Conservation (phyloP, 2,113 vertebrate genomes). For the Holacanthus passer region DNA sequence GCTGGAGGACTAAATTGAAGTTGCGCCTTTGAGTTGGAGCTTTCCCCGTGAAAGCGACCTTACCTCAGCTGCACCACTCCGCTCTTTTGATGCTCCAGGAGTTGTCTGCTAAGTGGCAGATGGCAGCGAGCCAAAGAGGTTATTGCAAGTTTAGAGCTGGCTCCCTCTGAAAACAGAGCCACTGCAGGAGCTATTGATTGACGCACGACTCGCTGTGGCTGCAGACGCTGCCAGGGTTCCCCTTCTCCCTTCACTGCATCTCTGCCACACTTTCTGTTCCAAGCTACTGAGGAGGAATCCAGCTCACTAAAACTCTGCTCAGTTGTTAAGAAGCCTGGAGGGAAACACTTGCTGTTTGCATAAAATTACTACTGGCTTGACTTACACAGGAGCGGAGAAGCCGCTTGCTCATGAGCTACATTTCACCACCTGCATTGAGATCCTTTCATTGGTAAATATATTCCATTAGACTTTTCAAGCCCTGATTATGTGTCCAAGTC, state of each 20-base stretch:
- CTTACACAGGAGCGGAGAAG: conserved; percentile 6
- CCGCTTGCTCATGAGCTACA: conserved; percentile 8
- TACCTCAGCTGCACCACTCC: conserved; percentile 35
- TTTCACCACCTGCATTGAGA: not conserved
- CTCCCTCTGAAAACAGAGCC: conserved; percentile 64
- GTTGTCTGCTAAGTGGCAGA: conserved; percentile 73
- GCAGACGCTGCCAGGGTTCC: conserved; percentile 67
- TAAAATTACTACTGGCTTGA: conserved; percentile 47
- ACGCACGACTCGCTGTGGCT: conserved; percentile 50
- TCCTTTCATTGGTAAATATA: not conserved
- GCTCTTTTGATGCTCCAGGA: conserved; percentile 60
- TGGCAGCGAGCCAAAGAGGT: conserved; percentile 69
- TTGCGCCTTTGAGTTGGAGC: conserved; percentile 23
- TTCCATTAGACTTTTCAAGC: not conserved
- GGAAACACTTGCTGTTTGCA: conserved; percentile 59
- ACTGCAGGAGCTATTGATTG: conserved; percentile 73
- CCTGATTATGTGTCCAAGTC: not conserved
- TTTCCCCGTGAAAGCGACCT: conserved; percentile 44
- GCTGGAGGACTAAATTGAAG: conserved; percentile 27
- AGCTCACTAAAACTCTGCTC: conserved; percentile 46
- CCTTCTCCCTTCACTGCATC: conserved; percentile 48
- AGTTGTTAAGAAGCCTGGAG: conserved; percentile 39
- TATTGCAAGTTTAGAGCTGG: conserved; percentile 68
- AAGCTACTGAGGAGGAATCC: conserved; percentile 40
- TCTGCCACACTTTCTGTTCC: conserved; percentile 47